Conservation (phyloP, 2,888 invertebrate genomes). For the Pandemis heparana region DNA sequence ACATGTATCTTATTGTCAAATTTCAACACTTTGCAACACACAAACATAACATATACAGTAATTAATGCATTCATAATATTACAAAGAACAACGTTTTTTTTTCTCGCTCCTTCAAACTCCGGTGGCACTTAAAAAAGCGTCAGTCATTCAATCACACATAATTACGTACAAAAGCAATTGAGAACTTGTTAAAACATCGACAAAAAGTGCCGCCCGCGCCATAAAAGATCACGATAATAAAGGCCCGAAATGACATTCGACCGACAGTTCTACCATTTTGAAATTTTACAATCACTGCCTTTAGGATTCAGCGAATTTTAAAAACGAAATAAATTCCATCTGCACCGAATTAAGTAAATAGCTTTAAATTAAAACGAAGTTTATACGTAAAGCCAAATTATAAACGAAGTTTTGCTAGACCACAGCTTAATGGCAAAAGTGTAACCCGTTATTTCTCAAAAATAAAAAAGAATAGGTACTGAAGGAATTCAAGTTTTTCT, state of each 20-base stretch:
- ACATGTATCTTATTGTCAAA: not conserved
- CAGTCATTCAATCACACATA: slow-evolving; percentile 41
- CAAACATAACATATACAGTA: not conserved
- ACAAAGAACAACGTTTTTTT: slow-evolving; percentile 6
- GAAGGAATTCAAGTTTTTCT: too few relatives aligned
- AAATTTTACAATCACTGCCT: slow-evolving; percentile 15
- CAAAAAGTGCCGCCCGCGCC: slow-evolving; percentile 34
- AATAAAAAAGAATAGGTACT: too few relatives aligned
- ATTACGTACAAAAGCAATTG: slow-evolving; percentile 42
- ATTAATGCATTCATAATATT: not conserved
- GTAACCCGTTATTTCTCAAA: too few relatives aligned
- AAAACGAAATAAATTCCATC: not conserved
- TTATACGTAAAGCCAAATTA: too few relatives aligned
- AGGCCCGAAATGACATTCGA: slow-evolving; percentile 30
- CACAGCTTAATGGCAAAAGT: too few relatives aligned
- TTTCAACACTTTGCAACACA: not conserved
- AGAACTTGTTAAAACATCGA: slow-evolving; percentile 39
- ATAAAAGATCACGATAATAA: slow-evolving; percentile 37
- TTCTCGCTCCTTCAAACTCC: slow-evolving; percentile 33
- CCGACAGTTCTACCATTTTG: slow-evolving; percentile 26
- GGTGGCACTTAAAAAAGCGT: slow-evolving; percentile 37
- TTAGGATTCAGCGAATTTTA: slow-evolving; percentile 18
- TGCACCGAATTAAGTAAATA: too few relatives aligned
- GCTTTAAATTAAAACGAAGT: too few relatives aligned
- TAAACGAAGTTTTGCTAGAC: too few relatives aligned